Conservation (phyloP, 2,888 invertebrate genomes). For the Meta bourneti region DNA sequence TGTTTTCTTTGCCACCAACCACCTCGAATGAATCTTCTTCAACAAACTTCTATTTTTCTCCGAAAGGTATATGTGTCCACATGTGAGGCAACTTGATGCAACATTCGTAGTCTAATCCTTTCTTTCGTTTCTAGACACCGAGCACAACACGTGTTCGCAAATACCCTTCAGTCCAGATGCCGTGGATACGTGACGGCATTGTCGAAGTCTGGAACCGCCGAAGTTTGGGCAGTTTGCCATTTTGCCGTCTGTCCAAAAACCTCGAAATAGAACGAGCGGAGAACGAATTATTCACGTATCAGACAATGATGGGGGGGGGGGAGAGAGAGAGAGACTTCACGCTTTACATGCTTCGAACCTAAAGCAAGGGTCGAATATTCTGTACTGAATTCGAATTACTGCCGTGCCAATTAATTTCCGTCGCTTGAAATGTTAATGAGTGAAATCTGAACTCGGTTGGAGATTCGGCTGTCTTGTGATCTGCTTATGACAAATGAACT, state of each 20-base stretch:
- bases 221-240: slow-evolving; percentile 30
- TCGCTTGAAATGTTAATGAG: background rate
- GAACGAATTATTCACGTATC: slow-evolving; percentile 25
- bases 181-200: background rate
- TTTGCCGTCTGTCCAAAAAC: slow-evolving; percentile 14
- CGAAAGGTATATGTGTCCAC: background rate
- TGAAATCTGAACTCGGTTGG: background rate
- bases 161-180: slow-evolving; percentile 10
- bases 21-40: background rate
- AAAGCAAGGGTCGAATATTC: background rate
- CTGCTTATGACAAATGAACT: background rate
- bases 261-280: background rate
- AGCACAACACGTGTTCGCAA: slow-evolving; percentile 16
- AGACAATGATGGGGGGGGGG: background rate
- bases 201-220: background rate
- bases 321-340: background rate
- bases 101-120: background rate
- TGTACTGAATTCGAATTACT: background rate
- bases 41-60: background rate
- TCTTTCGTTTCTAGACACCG: background rate
- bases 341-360: background rate
- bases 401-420: background rate
- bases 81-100: background rate
- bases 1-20: background rate
- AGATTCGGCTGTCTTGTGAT: background rate